Evolutionary conservation across 1,140 invertebrate species (phyloP), one percentile per base, ranked within the genome.

Genomic region (Heliconius hewitsoni): DNA sequence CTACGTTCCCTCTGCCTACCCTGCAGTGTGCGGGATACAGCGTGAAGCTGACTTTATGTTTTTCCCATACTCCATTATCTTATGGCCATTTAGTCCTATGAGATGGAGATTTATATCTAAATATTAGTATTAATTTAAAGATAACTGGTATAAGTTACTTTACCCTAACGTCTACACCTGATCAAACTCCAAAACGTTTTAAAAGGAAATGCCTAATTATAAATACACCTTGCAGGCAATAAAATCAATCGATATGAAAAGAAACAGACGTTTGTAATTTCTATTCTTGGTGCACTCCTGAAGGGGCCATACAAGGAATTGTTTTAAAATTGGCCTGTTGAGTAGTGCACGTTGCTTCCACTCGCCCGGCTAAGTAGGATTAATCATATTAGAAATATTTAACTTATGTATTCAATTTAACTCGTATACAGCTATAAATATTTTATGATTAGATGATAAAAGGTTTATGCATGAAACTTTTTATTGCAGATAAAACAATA

Each of bases 161-260:
- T 30, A 30, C 8, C 3, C 3, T 27, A 30, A 16, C 19, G n/a
- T 66, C 9, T 13, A 66, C 23, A 66, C 57, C 57, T 66, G 57
- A 66, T 66, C 16, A 27, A 66, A 66, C 27, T 66, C 57, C 57
- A 23, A 57, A 57, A n/a, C 55, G 23, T 19, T 27, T 66, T 27
- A 27, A 66, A 27, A 27, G 60, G 60, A 66, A 66, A 66, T 66
- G 23, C 3, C 60, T 30, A 66, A 66, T 66, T 30, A 66, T 66
- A 66, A 23, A 27, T 66, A 66, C 60, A 66, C 60, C 27, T 66
- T 66, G 23, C 9, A 66, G 27, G 60, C 60, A 30, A 30, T 66
- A 66, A 66, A 66, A 66, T 66, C 60, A 30, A 66, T 66, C 60
- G 60, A 30, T 66, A 66, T 66, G 60, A 66, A 66, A 66, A 66